phyloP scores from a whole-genome alignment of 64 coral and sea anemone species.

The Actinia equina region DNA sequence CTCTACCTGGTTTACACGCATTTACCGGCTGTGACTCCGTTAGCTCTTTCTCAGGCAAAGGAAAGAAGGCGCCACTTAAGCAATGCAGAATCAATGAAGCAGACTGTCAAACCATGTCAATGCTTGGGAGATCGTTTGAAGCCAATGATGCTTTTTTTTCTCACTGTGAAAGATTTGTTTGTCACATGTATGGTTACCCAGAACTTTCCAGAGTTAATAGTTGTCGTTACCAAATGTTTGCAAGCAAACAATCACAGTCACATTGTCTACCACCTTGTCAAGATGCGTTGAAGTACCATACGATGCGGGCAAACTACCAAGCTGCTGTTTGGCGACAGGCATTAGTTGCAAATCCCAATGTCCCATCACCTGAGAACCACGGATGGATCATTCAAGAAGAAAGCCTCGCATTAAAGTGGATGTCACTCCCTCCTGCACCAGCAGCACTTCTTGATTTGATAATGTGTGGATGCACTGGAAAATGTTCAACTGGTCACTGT shows the following conservation, averaged over 20 bases:
- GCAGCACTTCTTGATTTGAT: slow-evolving; percentile 50
- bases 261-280: slow-evolving; percentile 47
- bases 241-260: slow-evolving; percentile 45
- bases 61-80: slow-evolving; percentile 45
- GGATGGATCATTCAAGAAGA: slow-evolving; percentile 51
- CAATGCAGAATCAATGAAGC: slow-evolving; percentile 23
- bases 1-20: slow-evolving; percentile 30
- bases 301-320: slow-evolving; percentile 38
- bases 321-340: slow-evolving; percentile 49
- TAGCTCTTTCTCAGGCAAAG: slow-evolving; percentile 55
- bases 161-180: slow-evolving; percentile 46
- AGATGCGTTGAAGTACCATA: slow-evolving; percentile 49
- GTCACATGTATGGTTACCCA: slow-evolving; percentile 40
- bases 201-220: slow-evolving; percentile 20
- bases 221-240: slow-evolving; percentile 54
- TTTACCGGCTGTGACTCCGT: slow-evolving; percentile 40
- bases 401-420: slow-evolving; percentile 33
- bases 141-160: slow-evolving; percentile 31
- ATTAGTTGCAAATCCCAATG: slow-evolving; percentile 32
- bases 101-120: slow-evolving; percentile 34
- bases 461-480: slow-evolving; percentile 38
- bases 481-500: slow-evolving; percentile 31
- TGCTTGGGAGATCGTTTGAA: slow-evolving; percentile 41
- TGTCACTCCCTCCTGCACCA: slow-evolving; percentile 49
- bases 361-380: slow-evolving; percentile 43